Base-by-base conservation (phyloP, 2,888 invertebrate genomes). In the Cecidostiba fungosa region DNA sequence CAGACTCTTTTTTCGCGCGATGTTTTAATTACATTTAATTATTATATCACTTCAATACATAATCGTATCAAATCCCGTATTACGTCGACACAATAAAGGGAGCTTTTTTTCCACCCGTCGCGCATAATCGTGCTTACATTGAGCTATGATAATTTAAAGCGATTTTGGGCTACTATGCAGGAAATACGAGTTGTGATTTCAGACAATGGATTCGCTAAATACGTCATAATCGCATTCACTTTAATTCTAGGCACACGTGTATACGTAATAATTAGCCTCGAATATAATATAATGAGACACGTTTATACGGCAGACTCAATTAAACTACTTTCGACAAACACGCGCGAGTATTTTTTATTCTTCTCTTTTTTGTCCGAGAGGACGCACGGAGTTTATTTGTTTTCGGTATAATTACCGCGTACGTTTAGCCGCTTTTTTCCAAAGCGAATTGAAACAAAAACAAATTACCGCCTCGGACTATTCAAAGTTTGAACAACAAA, bases 181-280 rank as follows among this genome's bases (percentile, higher is more conserved):
- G 73, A 82, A 59, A 47, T 47, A 23, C 74, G 66, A 66, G 74
- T 47, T 74, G 62, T 82, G 36, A 62, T 82, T 82, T 66, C 36
- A n/a, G 54, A 82, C 74, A 82, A 74, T 82, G 36, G 74, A 32
- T 23, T 19, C 66, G 26, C 62, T 39, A 73, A 81, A 81, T 81
- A 81, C 39, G 29, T 81, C 81, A 62, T 81, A 74, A 76, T 82
- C 74, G 66, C 16, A 72, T 81, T 81, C 62, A n/a, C 62, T 81
- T 81, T 74, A 81, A 43, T 62, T 72, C 43, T 43, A 66, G 12
- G 66, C 47, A 66, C 23, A n/a, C 32, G 32, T n/a, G 47, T 23
- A 16, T 26, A 23, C 2, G 14, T 66, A 47, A 76, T 82, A 82
- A 82, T 82, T 76, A 66, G 36, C 26, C 32, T 39, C 39, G 39